Percentiles rank a stretch among this genome's conserved stretches.
Conservation (phyloP, 2,888 invertebrate genomes). For the Thyatira batis region DNA sequence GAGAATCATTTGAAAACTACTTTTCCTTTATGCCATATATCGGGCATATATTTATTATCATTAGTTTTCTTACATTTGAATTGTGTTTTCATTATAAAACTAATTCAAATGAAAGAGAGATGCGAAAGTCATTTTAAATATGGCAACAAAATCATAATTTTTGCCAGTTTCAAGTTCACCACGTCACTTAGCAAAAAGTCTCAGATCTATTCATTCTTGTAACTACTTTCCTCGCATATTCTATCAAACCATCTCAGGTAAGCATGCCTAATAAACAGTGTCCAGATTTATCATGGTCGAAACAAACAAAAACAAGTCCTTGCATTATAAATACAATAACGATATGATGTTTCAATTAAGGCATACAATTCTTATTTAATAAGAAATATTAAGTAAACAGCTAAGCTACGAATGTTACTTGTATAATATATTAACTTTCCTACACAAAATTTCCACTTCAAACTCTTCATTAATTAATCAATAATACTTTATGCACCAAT, state of each 20-base stretch:
- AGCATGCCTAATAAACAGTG: not conserved
- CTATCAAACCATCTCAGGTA: no score
- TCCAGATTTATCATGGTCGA: not conserved
- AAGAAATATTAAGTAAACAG: conserved; percentile 61
- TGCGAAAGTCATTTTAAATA: no score
- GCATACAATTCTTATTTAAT: conserved; percentile 79
- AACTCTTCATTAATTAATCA: conserved; percentile 21
- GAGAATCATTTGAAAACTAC: not conserved
- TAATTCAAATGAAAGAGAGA: no score
- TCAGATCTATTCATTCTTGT: no score
- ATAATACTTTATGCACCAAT: conserved; percentile 46
- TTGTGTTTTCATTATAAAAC: no score
- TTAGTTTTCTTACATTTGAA: no score
- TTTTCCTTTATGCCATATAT: not conserved
- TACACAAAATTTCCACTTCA: conserved; percentile 21
- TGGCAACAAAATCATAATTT: no score
- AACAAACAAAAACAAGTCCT: conserved; percentile 27
- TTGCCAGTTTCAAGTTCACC: no score
- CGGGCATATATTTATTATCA: no score
- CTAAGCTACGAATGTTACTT: conserved; percentile 49
- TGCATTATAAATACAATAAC: conserved; percentile 78
- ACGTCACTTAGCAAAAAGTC: no score
- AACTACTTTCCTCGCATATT: no score
- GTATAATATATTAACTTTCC: conserved; percentile 17
- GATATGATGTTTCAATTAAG: conserved; percentile 78